A percentile compares a stretch with the other conserved stretches of the same genome.
phyloP scores from a whole-genome alignment of 2,888 invertebrate genomes.

The Dicyrtomina minuta region DNA sequence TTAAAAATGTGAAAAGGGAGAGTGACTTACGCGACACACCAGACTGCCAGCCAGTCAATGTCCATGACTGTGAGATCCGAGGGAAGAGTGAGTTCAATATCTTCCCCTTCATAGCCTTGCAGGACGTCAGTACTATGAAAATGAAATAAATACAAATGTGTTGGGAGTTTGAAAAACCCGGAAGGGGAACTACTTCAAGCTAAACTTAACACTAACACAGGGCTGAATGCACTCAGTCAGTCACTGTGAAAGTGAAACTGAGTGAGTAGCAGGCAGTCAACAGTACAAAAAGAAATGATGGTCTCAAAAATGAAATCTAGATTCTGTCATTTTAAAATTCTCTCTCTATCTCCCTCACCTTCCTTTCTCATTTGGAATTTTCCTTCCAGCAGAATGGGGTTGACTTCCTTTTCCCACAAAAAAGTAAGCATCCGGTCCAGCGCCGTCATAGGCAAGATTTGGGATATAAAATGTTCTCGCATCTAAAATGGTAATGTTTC shows the following conservation, averaged over 20 bases:
- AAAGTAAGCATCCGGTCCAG: conserved; percentile 89
- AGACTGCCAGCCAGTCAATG: conserved; percentile 74
- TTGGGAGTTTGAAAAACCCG: no score
- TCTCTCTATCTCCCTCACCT: no score
- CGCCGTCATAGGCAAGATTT: conserved; percentile 87
- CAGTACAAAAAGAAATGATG: no score
- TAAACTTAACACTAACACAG: no score
- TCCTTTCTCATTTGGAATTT: conserved; percentile 87
- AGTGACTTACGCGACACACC: conserved; percentile 47
- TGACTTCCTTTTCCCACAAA: conserved; percentile 89
- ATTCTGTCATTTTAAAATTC: no score
- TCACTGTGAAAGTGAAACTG: no score
- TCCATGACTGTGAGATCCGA: conserved; percentile 82
- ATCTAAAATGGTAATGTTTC: conserved; percentile 86
- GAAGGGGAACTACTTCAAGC: no score
- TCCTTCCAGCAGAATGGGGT: conserved; percentile 77
- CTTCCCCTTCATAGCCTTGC: conserved; percentile 84
- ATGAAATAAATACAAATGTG: conserved; percentile 8
- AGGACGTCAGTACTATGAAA: conserved; percentile 68
- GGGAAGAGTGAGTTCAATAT: conserved; percentile 85
- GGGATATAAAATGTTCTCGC: conserved; percentile 90
- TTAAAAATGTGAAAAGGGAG: no score
- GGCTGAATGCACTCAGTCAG: no score
- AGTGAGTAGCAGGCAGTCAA: no score
- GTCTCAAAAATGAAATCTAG: background rate